phyloP scores from a whole-genome alignment of 2,888 invertebrate species.

The Incurvaria masculella region DNA sequence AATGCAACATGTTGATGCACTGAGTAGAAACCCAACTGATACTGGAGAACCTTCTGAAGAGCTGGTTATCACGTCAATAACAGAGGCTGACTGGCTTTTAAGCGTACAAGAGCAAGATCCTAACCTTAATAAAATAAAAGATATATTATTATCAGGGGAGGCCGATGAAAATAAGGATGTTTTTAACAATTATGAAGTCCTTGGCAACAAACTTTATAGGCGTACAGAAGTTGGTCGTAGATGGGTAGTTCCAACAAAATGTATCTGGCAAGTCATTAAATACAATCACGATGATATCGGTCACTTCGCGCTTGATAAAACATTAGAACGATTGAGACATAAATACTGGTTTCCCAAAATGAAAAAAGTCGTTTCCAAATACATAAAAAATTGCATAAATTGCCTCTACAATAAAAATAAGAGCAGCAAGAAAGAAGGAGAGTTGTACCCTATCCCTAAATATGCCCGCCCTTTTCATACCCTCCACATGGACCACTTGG shows the following conservation, averaged over 20 bases:
- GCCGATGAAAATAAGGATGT: conserved; percentile 14
- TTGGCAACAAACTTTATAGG: conserved; percentile 19
- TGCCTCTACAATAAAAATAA: conserved; percentile 23
- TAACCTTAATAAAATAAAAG: conserved; percentile 8
- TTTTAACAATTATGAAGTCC: conserved; percentile 18
- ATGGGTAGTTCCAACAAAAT: conserved; percentile 20
- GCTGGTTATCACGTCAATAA: conserved; percentile 10
- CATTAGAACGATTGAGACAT: conserved; percentile 6
- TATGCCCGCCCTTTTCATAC: conserved; percentile 20
- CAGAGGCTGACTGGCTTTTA: conserved; percentile 17
- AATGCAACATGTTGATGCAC: conserved; percentile 23
- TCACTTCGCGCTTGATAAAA: conserved; percentile 22
- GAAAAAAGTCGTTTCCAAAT: conserved; percentile 18
- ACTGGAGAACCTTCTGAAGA: background rate
- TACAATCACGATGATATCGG: conserved; percentile 22
- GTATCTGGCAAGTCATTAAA: conserved; percentile 8
- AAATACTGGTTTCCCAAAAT: conserved; percentile 20
- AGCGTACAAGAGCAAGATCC: conserved; percentile 18
- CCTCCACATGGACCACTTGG: conserved; percentile 21
- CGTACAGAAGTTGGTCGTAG: conserved; percentile 18
- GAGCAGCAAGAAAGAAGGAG: conserved; percentile 13
- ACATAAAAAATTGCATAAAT: conserved; percentile 22
- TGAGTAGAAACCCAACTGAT: conserved; percentile 17
- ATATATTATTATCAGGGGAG: conserved; percentile 17
- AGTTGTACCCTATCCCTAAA: conserved; percentile 14